phyloP scores from a whole-genome alignment of 2,888 invertebrate genomes.

The Clunio marinus region DNA sequence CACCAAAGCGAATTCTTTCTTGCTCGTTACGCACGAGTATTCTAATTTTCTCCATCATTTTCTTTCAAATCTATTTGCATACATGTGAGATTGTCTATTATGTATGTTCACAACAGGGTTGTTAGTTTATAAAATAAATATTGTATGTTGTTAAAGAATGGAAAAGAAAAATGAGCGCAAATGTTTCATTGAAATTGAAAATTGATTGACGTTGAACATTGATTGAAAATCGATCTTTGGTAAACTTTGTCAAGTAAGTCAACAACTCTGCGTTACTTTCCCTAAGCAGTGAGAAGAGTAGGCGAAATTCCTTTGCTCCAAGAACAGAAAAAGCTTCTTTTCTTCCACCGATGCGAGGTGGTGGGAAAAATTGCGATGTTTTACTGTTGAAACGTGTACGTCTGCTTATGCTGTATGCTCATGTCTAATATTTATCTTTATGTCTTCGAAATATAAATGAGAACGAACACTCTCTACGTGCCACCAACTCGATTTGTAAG shows the following conservation, averaged over 20 bases:
- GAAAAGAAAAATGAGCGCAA: neutral
- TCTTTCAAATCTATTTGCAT: conserved; percentile 36
- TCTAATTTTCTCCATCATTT: conserved; percentile 36
- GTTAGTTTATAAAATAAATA: no score
- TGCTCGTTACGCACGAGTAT: conserved; percentile 34
- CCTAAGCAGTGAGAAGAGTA: no score
- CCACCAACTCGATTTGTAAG: neutral
- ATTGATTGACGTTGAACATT: no score
- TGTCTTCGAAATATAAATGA: neutral
- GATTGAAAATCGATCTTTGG: neutral
- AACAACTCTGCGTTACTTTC: no score
- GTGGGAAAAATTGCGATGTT: neutral
- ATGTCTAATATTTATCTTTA: conserved; percentile 14
- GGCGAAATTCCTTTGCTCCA: no score
- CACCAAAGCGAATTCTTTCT: neutral
- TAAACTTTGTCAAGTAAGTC: no score
- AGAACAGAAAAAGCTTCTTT: neutral
- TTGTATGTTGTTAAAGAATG: neutral
- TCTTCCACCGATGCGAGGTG: neutral
- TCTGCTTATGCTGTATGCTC: neutral
- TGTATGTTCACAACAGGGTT: no score
- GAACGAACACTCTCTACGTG: neutral
- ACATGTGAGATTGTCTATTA: neutral
- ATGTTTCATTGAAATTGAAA: no score
- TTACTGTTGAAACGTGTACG: neutral